Percentiles rank a stretch among this genome's conserved stretches.
Evolutionary conservation across 64 coral and sea anemone genomes (phyloP).

Genomic region (Actinia tenebrosa): DNA sequence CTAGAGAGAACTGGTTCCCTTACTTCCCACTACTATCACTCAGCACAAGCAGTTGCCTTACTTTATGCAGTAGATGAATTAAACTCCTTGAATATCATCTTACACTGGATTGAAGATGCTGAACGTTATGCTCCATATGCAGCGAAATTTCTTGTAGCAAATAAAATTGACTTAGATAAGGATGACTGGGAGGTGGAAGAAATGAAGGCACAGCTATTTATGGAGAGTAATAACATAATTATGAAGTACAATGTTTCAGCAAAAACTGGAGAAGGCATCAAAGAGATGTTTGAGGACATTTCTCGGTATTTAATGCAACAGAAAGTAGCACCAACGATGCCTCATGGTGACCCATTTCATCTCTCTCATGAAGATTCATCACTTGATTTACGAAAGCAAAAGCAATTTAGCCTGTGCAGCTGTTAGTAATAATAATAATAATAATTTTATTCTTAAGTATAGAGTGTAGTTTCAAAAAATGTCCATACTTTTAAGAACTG

Average conservation of each 20-base stretch:
- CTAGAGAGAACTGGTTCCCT: conserved; percentile 83
- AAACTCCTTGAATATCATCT: conserved; percentile 49
- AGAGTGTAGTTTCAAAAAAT: neutral
- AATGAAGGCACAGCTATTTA: conserved; percentile 41
- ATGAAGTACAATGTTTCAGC: conserved; percentile 63
- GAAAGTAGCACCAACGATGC: conserved; percentile 20
- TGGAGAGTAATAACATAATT: conserved; percentile 46
- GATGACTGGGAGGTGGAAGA: conserved; percentile 64
- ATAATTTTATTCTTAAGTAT: too few species aligned
- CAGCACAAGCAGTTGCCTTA: conserved; percentile 60
- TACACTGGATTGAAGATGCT: conserved; percentile 71
- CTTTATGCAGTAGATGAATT: conserved; percentile 74
- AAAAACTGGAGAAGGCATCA: conserved; percentile 83
- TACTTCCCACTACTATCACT: conserved; percentile 84
- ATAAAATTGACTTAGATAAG: conserved; percentile 80
- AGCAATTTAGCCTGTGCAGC: neutral
- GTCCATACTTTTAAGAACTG: neutral
- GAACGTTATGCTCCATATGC: conserved; percentile 58
- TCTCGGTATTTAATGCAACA: conserved; percentile 51
- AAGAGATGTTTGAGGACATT: conserved; percentile 74
- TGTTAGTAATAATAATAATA: neutral
- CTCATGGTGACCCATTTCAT: conserved; percentile 31
- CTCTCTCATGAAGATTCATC: neutral
- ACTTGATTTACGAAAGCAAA: conserved; percentile 4
- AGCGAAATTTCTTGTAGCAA: conserved; percentile 78